Evolutionary conservation across 1,140 invertebrate genomes (phyloP), one percentile per base, ranked within the genome.

Genomic region (Euglossa dilemma): DNA sequence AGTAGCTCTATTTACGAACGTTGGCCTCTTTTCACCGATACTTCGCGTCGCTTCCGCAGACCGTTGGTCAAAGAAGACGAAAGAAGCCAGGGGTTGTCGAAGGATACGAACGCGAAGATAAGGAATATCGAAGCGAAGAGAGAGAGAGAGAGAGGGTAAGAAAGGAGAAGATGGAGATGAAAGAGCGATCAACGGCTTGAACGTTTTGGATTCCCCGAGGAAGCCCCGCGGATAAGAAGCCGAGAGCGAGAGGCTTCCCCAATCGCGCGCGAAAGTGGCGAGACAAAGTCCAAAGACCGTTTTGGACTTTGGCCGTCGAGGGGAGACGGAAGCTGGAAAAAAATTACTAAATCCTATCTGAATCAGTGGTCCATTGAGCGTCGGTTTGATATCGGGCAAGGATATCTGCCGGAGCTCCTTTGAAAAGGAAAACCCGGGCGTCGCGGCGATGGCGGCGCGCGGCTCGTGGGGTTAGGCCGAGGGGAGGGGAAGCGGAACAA

Each of bases 321-420:
- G 64, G 36, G 23, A 16, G 12, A 59, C 36, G 71, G 70, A 75
- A 36, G 43, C 70, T 6, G 52, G 79, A 83, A 84, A 92, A 92
- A 91, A 91, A 91, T 88, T 80, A 87, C 85, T 80, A 90, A 93
- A 93, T 92, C 90, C 86, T 87, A 91, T 91, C 89, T 83, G 91
- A 91, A 85, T 90, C 85, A 84, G 66, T 80, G 83, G 89, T 88
- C 88, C 77, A 90, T 91, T 92, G 90, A 92, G 36, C 75, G 88
- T 77, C 57, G 86, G 89, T 90, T 91, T 91, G 91, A 92, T 92
- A 92, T 90, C 90, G 71, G 79, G 80, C 80, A 83, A 85, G 87
- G 87, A 91, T 91, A 88, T 88, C 83, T 85, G 75, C 82, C 1
- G 23, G 36, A 59, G 71, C 89, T 77, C 82, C 88, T 80, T 91